Evolutionary conservation across 2,888 invertebrate genomes (phyloP), one percentile per base, ranked within the genome.

Genomic region (Conus canariensis): DNA sequence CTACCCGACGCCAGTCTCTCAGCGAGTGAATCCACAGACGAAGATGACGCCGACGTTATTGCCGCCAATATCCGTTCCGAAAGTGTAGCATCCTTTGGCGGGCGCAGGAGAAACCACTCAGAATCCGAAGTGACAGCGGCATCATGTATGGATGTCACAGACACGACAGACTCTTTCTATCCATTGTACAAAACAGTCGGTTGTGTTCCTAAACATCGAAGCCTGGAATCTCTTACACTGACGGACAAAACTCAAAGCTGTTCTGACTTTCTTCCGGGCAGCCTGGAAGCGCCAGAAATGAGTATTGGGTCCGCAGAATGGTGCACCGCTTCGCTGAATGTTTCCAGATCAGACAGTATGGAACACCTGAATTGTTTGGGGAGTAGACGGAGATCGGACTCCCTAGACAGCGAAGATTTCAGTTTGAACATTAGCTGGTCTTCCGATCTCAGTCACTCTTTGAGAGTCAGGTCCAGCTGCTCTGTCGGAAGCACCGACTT

Each of bases 361-460:
- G 87, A 87, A 87, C 87, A 77, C 58, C 87, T 87, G n/a, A 14
- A 87, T 74, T 70, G n/a, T 58, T 14, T 45, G 10, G 87, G 25
- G 7, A 70, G n/a, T 58, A 87, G 59, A 25, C 74, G 8, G 10
- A 45, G 19, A 16, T 10, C 74, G 1, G 56, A n/a, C 6, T 74
- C 87, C 7, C 19, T 9, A 4, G 87, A 87, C 58, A 45, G 19
- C 3, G 87, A 87, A 14, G 87, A 74, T 12, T n/a, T 58, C 74
- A 30, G 70, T 64, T 45, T 74, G 74, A 87, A 74, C n/a, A 74
- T 74, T n/a, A 87, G 87, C 87, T 87, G 87, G 87, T 87, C 87
- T 14, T 87, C 87, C 6, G 82, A 58, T 19, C 19, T 30, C 67
- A 30, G 86, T 16, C 22, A 30, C 16, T 74, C 87, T 14, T 30